A percentile compares a stretch with the other conserved stretches of the same genome.
Evolutionary conservation across 2,888 invertebrate genomes (phyloP).

Genomic region (Erebia ligea): DNA sequence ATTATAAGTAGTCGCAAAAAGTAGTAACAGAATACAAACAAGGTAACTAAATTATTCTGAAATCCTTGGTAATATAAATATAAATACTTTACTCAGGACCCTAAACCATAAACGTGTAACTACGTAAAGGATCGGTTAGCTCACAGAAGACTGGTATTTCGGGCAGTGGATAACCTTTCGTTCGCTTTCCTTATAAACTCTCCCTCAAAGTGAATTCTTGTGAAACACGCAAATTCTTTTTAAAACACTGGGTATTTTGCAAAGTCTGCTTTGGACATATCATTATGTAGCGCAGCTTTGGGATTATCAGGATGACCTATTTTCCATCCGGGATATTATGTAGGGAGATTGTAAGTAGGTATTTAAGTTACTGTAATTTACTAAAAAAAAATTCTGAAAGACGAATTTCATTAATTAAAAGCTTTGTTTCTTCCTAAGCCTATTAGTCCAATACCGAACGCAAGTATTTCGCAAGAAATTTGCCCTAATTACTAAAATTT

Average conservation of each 20-base stretch:
- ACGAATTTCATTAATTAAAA: too few relatives aligned
- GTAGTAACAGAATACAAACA: too few relatives aligned
- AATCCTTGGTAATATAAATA: background rate
- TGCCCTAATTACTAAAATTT: too few relatives aligned
- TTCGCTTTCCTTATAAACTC: conserved; percentile 36
- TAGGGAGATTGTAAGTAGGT: background rate
- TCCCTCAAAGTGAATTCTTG: conserved; percentile 37
- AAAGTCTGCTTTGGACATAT: conserved; percentile 22
- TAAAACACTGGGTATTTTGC: conserved; percentile 29
- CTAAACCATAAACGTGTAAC: conserved; percentile 8
- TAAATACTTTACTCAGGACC: background rate
- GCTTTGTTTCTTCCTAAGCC: too few relatives aligned
- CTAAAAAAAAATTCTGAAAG: background rate
- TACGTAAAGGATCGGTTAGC: conserved; percentile 25
- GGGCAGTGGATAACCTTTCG: conserved; percentile 29
- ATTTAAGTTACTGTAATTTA: too few relatives aligned
- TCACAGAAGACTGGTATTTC: conserved; percentile 27
- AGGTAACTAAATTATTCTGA: too few relatives aligned
- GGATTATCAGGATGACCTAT: conserved; percentile 15
- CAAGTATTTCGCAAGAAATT: too few relatives aligned
- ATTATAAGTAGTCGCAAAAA: too few relatives aligned
- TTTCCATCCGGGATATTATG: background rate
- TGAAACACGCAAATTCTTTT: conserved; percentile 36
- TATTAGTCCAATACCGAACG: too few relatives aligned
- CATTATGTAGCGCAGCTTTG: conserved; percentile 14